Percentiles rank a stretch among this genome's conserved stretches.
These are phyloP conservation scores for Linepithema humile DNA, from an alignment of 1,140 invertebrate species.

Conservation along the genomic window DNA sequence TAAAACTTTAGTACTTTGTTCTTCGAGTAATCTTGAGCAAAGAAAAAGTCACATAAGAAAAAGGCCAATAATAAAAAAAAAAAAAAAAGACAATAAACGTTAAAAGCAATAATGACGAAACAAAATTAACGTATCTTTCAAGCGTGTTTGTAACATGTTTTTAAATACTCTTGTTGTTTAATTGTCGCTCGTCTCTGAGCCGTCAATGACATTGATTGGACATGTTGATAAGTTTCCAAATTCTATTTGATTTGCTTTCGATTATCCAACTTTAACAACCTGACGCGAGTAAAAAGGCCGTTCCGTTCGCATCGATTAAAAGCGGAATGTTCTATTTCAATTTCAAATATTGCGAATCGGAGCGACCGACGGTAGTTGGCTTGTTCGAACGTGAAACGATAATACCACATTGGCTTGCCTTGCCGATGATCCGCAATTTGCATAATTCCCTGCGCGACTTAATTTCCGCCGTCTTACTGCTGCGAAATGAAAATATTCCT, in stretches of 20 bases:
- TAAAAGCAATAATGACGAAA: constrained; percentile 7
- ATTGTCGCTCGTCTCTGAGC: background rate
- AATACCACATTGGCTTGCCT: constrained; percentile 56
- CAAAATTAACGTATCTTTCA: background rate
- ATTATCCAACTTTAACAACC: background rate
- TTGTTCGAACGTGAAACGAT: constrained; percentile 61
- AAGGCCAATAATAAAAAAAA: background rate
- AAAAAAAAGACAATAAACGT: background rate
- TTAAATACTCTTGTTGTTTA: background rate
- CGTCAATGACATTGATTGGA: background rate
- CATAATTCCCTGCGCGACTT: constrained; percentile 67
- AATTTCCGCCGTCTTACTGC: constrained; percentile 58
- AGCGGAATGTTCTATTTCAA: constrained; percentile 63
- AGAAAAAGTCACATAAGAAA: background rate
- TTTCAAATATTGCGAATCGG: constrained; percentile 64
- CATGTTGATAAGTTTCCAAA: background rate
- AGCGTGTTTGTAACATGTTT: background rate
- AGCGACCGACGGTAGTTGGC: background rate
- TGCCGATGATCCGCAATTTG: constrained; percentile 62
- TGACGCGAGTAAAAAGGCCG: background rate
- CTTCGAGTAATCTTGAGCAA: background rate
- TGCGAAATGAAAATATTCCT: constrained; percentile 14
- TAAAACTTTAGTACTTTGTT: background rate
- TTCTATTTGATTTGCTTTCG: constrained; percentile 3
- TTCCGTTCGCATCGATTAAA: constrained; percentile 59